Percentiles rank a stretch among this genome's conserved stretches.
phyloP scores from a whole-genome alignment of 2,113 vertebrate genomes.

The Aramus guarauna region DNA sequence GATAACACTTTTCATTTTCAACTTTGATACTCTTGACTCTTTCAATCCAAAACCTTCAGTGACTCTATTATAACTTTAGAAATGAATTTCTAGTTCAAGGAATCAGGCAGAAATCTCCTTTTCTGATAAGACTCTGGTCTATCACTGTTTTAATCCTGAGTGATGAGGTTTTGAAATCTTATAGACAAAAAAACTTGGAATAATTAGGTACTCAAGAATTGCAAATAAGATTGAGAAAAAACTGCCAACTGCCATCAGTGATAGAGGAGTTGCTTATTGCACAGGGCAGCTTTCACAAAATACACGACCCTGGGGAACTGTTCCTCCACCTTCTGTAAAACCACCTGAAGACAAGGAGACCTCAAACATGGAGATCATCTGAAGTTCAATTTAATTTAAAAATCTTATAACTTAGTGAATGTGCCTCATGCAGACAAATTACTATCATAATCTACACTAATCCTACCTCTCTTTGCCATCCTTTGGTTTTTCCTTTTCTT shows the following conservation, averaged over 20 bases:
- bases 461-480: background rate
- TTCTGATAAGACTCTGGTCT: background rate
- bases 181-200: background rate
- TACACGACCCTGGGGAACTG: background rate
- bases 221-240: background rate
- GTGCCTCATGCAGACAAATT: background rate
- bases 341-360: background rate
- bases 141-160: background rate
- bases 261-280: background rate
- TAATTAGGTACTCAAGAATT: background rate
- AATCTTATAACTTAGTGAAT: background rate
- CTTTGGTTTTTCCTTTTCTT: background rate
- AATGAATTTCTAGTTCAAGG: background rate
- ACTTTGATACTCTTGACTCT: background rate
- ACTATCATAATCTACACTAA: background rate
- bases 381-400: conserved; percentile 15
- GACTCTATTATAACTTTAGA: background rate
- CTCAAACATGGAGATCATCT: background rate
- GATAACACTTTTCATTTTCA: background rate
- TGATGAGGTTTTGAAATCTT: background rate
- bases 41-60: background rate
- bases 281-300: background rate
- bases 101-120: background rate
- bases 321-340: background rate
- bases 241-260: background rate